A percentile compares a stretch with the other conserved stretches of the same genome.
Evolutionary conservation across 64 coral and sea anemone genomes (phyloP).

Genomic region (Montipora foliosa): DNA sequence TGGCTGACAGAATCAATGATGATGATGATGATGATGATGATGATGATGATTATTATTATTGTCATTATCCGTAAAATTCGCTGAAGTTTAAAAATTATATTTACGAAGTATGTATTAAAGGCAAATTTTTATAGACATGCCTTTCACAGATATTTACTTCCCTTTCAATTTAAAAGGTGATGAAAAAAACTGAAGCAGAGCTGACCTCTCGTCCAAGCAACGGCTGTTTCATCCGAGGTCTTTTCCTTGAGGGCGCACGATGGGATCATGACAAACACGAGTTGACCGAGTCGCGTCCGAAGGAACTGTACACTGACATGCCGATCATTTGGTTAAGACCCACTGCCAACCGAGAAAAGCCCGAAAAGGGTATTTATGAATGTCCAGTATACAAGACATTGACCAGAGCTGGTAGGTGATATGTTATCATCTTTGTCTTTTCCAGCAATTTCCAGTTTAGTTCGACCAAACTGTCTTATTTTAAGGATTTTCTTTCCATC

Average conservation of each 20-base stretch:
- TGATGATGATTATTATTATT: no score
- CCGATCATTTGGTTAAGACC: slow-evolving; percentile 97
- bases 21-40: no score
- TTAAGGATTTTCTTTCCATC: no score
- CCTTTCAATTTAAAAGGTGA: slow-evolving; percentile 51
- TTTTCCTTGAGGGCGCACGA: slow-evolving; percentile 94
- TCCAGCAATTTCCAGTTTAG: not conserved
- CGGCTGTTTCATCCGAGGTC: slow-evolving; percentile 98
- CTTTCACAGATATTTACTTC: no score
- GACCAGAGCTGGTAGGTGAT: slow-evolving; percentile 86
- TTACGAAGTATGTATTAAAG: no score
- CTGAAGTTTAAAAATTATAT: no score
- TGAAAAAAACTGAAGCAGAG: slow-evolving; percentile 84
- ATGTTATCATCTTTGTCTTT: not conserved
- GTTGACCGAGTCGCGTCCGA: slow-evolving; percentile 91
- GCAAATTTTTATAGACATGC: no score
- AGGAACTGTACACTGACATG: slow-evolving; percentile 99
- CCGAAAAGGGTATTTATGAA: slow-evolving; percentile 91
- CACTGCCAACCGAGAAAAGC: slow-evolving; percentile 95
- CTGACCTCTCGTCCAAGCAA: slow-evolving; percentile 77
- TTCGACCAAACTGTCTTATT: no score
- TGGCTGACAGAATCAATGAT: no score
- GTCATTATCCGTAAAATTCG: no score
- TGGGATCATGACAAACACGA: slow-evolving; percentile 87
- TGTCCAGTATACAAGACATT: slow-evolving; percentile 99